Conservation (phyloP, 2,797 vertebrate genomes). For the Ceryle rudis region DNA sequence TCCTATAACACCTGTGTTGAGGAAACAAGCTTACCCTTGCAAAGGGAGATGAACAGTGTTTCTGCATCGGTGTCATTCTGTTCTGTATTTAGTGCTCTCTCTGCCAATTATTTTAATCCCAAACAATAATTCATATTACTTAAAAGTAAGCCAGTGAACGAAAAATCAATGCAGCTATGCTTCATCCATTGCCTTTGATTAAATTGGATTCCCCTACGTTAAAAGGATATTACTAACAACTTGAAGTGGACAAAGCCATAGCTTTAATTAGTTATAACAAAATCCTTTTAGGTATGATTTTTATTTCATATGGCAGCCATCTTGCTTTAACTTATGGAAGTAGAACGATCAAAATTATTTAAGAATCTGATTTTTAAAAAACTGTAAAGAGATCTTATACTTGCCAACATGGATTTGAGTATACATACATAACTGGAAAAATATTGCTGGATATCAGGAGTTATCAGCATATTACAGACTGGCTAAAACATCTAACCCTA, state of each 20-base stretch:
- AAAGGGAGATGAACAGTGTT: background rate
- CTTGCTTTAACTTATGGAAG: background rate
- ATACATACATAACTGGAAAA: background rate
- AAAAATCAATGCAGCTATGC: background rate
- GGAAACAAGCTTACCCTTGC: background rate
- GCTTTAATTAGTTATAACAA: background rate
- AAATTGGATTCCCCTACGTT: fast-evolving
- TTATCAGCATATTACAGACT: background rate
- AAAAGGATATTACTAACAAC: background rate
- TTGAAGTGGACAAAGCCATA: background rate
- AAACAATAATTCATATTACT: background rate
- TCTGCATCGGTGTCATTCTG: background rate
- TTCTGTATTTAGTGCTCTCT: background rate
- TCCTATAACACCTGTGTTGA: background rate
- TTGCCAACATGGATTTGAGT: background rate
- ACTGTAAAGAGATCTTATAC: background rate
- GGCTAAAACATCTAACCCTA: background rate
- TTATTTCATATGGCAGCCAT: background rate
- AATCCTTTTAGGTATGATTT: background rate
- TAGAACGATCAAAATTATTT: background rate
- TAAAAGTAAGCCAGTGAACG: background rate
- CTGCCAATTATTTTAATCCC: background rate
- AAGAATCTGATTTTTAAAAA: background rate
- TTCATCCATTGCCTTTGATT: background rate
- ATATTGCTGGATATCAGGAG: background rate